Percentiles rank a stretch among this genome's conserved stretches.
phyloP scores from a whole-genome alignment of 2,888 invertebrate species.

The Alcis repandata region DNA sequence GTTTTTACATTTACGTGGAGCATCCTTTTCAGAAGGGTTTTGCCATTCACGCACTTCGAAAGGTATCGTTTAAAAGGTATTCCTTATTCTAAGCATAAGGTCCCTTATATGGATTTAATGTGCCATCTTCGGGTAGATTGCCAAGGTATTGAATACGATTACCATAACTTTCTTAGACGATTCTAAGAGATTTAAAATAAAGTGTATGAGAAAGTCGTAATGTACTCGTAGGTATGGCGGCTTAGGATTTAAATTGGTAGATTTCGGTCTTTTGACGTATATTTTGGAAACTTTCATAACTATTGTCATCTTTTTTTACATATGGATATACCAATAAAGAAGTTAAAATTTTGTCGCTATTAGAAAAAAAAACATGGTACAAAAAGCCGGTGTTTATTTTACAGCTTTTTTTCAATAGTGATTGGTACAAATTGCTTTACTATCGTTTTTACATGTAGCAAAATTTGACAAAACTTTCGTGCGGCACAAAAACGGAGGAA shows the following conservation, averaged over 20 bases:
- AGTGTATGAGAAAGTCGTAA: background rate
- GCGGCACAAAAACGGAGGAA: too few relatives aligned
- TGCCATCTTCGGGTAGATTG: constrained; percentile 15
- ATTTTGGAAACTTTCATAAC: too few relatives aligned
- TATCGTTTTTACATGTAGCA: too few relatives aligned
- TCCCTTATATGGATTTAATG: constrained; percentile 35
- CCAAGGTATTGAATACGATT: constrained; percentile 27
- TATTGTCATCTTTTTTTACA: background rate
- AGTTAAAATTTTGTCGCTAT: too few relatives aligned
- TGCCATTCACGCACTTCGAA: constrained; percentile 32
- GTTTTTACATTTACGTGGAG: constrained; percentile 46
- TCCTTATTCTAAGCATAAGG: constrained; percentile 12
- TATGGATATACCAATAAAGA: background rate
- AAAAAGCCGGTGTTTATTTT: too few relatives aligned
- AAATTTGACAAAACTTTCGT: too few relatives aligned
- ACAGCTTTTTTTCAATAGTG: too few relatives aligned
- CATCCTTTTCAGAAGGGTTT: constrained; percentile 30
- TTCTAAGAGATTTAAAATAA: constrained; percentile 3
- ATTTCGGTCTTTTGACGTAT: background rate
- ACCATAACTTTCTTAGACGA: constrained; percentile 22
- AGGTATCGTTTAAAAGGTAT: constrained; percentile 29
- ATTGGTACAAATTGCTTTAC: too few relatives aligned
- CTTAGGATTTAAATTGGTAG: background rate
- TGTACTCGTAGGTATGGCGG: too few relatives aligned
- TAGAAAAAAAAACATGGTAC: too few relatives aligned